Evolutionary conservation across 2,888 invertebrate genomes (phyloP).

Genomic region (Drosophila macrospina): DNA sequence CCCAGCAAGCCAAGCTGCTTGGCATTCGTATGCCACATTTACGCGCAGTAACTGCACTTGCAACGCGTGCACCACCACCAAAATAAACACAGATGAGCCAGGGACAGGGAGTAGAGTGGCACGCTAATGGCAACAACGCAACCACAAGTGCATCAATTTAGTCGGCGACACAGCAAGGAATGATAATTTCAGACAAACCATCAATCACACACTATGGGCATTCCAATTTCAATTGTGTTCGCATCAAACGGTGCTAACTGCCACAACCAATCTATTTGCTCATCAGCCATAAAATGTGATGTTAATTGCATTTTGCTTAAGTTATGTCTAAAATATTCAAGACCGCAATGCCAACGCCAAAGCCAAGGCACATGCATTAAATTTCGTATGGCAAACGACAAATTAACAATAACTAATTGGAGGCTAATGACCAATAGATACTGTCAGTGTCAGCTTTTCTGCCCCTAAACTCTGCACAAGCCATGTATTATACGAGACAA

Average conservation of each 20-base stretch:
- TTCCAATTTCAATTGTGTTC: conserved; percentile 11
- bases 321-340: conserved; percentile 20
- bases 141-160: conserved; percentile 55
- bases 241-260: neutral
- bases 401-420: conserved; percentile 79
- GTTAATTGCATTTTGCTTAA: conserved; percentile 45
- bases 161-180: conserved; percentile 3
- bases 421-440: conserved; percentile 65
- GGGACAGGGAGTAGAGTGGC: conserved; percentile 3
- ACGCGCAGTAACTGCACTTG: conserved; percentile 64
- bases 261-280: conserved; percentile 25
- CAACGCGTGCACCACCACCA: conserved; percentile 68
- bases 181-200: conserved; percentile 24
- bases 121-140: conserved; percentile 32
- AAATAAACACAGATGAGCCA: conserved; percentile 68
- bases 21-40: conserved; percentile 63
- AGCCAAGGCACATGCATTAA: conserved; percentile 20
- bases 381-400: conserved; percentile 51
- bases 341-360: conserved; percentile 17
- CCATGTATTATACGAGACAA: conserved; percentile 12
- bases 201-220: neutral
- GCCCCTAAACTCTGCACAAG: conserved; percentile 27
- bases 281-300: conserved; percentile 27
- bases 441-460: conserved; percentile 29
- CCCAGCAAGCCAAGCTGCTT: conserved; percentile 35